Evolutionary conservation across 2,888 invertebrate species (phyloP).

Genomic region (Sepiola atlantica): DNA sequence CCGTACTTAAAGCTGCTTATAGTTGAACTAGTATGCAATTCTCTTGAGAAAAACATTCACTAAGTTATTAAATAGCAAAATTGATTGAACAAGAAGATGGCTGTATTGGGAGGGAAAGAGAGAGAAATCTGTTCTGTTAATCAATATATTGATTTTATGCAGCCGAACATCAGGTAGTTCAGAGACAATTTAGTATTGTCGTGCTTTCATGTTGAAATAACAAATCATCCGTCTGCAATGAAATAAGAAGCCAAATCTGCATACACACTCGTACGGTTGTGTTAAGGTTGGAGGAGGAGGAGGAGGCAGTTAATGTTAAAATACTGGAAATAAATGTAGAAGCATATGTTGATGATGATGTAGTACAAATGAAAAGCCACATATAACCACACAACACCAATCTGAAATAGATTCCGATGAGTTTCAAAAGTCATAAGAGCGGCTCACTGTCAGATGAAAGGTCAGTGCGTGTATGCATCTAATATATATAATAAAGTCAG

Average conservation of each 20-base stretch:
- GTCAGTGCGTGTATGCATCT: background rate
- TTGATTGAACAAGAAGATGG: background rate
- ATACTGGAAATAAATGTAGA: background rate
- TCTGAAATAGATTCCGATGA: background rate
- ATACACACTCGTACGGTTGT: background rate
- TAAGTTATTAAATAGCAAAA: background rate
- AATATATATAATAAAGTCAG: too few relatives aligned
- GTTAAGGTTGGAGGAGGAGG: too few relatives aligned
- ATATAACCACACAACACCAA: background rate
- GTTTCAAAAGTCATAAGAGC: background rate
- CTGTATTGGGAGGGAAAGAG: background rate
- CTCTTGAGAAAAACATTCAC: background rate
- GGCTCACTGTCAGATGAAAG: background rate
- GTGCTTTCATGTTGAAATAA: background rate
- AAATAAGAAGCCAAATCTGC: background rate
- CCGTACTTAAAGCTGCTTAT: background rate
- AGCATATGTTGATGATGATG: background rate
- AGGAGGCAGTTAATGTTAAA: too few relatives aligned
- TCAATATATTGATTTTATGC: background rate
- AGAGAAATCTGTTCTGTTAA: background rate
- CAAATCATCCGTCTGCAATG: background rate
- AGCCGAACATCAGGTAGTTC: background rate
- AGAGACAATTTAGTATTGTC: background rate
- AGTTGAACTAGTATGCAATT: background rate
- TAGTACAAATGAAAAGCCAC: background rate